These are phyloP conservation scores for Lasiurus cinereus DNA, from an alignment of 2,113 vertebrate genomes.

Conservation along the genomic window DNA sequence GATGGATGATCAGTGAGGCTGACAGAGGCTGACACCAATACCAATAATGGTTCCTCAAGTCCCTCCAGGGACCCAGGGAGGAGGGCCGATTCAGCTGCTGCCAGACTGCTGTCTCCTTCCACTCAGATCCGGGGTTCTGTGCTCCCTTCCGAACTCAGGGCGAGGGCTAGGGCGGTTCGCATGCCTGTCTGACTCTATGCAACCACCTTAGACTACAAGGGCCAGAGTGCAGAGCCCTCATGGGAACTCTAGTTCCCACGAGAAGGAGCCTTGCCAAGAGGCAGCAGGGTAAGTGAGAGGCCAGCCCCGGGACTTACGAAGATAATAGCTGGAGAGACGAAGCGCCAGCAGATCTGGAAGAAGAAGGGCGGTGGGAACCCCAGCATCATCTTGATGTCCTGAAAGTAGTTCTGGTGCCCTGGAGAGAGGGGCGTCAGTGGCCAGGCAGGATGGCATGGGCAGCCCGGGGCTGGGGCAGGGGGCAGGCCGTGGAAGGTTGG, in stretches of 20 bases:
- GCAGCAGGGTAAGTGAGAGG: background rate
- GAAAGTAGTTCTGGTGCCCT: conserved; percentile 98
- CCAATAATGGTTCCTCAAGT: background rate
- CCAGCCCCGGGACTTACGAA: conserved; percentile 89
- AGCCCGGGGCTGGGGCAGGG: fast-evolving
- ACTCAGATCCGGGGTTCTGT: background rate
- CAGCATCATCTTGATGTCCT: conserved; percentile 99
- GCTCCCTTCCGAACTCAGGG: background rate
- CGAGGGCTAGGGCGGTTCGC: background rate
- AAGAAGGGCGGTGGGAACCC: conserved; percentile 97
- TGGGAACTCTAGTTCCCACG: background rate
- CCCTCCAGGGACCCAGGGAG: background rate
- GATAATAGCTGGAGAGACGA: conserved; percentile 97
- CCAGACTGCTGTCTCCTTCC: background rate
- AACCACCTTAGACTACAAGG: background rate
- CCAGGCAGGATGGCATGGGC: background rate
- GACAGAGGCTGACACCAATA: background rate
- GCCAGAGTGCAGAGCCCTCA: background rate
- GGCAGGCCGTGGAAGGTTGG: fast-evolving
- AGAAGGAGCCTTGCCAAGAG: background rate
- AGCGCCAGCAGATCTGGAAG: conserved; percentile 99
- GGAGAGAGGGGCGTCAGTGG: conserved; percentile 52
- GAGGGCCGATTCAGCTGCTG: background rate
- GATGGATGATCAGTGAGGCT: background rate
- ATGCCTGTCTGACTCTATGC: background rate